These are phyloP conservation scores for Eurosta solidaginis DNA, from an alignment of 1,140 invertebrate species.

Conservation along the genomic window DNA sequence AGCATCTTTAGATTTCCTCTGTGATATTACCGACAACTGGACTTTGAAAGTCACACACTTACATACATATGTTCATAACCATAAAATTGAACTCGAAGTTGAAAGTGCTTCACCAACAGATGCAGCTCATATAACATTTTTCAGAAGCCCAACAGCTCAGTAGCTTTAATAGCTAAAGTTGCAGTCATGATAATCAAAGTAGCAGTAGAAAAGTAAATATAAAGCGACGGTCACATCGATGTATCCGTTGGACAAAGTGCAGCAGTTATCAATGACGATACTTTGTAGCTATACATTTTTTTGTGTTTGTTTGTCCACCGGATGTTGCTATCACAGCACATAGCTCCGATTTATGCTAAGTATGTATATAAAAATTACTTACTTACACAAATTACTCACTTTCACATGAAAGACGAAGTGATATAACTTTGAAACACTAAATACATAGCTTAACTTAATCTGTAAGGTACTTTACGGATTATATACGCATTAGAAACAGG, in stretches of 20 bases:
- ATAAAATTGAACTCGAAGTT: background rate
- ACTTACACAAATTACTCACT: too few species aligned
- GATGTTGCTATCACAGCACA: background rate
- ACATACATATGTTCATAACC: too few species aligned
- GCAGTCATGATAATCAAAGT: background rate
- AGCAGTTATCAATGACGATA: background rate
- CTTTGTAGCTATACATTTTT: background rate
- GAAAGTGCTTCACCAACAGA: background rate
- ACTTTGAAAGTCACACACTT: too few species aligned
- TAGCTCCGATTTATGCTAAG: too few species aligned
- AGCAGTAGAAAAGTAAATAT: background rate
- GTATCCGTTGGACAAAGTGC: background rate
- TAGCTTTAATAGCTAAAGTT: background rate
- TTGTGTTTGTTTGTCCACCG: background rate
- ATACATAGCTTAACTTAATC: too few species aligned
- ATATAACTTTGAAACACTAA: too few species aligned
- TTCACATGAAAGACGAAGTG: too few species aligned
- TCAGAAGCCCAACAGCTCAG: too few species aligned
- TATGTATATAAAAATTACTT: too few species aligned
- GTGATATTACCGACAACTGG: background rate
- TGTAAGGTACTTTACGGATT: too few species aligned
- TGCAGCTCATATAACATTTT: background rate
- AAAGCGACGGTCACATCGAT: background rate
- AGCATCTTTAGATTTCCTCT: background rate
- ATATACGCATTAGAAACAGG: too few species aligned